phyloP scores from a whole-genome alignment of 2,797 vertebrate genomes.

The Danio choprae region DNA sequence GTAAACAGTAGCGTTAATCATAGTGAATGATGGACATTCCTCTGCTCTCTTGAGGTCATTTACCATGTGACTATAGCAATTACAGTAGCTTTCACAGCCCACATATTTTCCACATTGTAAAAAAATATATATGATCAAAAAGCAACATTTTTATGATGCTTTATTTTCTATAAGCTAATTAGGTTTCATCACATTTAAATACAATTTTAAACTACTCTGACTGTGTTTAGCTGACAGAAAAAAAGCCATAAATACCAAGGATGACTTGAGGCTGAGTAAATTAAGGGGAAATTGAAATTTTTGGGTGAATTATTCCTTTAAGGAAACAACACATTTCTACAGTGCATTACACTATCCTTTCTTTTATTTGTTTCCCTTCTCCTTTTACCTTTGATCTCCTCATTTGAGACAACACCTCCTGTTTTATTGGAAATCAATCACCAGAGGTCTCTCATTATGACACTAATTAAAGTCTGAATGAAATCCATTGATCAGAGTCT shows the following conservation, averaged over 20 bases:
- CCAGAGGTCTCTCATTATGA: slow-evolving; percentile 69
- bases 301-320: too few relatives aligned
- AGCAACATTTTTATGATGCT: too few relatives aligned
- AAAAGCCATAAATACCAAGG: too few relatives aligned
- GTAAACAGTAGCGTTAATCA: slow-evolving; percentile 56
- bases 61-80: slow-evolving; percentile 13
- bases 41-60: neutral
- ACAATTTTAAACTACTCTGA: too few relatives aligned
- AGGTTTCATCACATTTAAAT: too few relatives aligned
- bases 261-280: too few relatives aligned
- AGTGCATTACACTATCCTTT: slow-evolving; percentile 41
- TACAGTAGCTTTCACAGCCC: neutral
- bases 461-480: slow-evolving; percentile 76
- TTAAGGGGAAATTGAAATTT: too few relatives aligned
- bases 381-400: slow-evolving; percentile 30
- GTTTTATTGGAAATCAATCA: slow-evolving; percentile 74
- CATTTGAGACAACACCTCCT: slow-evolving; percentile 59
- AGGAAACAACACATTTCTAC: too few relatives aligned
- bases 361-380: slow-evolving; percentile 49
- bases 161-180: too few relatives aligned
- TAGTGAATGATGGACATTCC: slow-evolving; percentile 57
- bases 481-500: slow-evolving; percentile 70
- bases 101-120: slow-evolving; percentile 32
- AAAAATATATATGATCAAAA: too few relatives aligned
- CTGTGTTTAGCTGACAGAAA: too few relatives aligned